These are phyloP conservation scores for Laothoe populi DNA, from an alignment of 2,888 invertebrate genomes.

Conservation along the genomic window DNA sequence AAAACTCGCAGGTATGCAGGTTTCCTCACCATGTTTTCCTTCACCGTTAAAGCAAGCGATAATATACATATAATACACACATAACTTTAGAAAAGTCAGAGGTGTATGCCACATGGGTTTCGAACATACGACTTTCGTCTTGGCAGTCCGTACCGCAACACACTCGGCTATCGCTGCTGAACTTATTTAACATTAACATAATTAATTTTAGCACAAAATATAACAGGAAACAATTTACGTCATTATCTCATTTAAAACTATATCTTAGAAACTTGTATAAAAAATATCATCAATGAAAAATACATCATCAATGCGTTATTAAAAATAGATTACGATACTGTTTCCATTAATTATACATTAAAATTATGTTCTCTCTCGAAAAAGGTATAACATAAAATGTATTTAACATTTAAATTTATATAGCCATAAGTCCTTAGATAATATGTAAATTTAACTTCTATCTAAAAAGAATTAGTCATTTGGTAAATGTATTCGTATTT, in stretches of 20 bases:
- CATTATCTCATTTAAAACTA: neutral
- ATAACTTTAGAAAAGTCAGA: too few species aligned
- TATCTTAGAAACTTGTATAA: neutral
- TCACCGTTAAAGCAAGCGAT: too few species aligned
- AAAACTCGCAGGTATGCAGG: too few species aligned
- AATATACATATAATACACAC: too few species aligned
- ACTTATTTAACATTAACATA: too few species aligned
- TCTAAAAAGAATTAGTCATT: neutral
- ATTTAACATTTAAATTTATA: neutral
- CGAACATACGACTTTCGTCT: too few species aligned
- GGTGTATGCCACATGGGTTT: too few species aligned
- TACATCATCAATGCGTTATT: neutral
- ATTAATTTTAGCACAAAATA: too few species aligned
- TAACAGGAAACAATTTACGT: too few species aligned
- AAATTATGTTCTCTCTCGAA: neutral
- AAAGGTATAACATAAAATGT: neutral
- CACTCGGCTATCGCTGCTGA: too few species aligned
- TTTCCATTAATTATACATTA: neutral
- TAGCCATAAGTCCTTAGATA: neutral
- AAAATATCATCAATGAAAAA: neutral
- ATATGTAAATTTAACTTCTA: neutral
- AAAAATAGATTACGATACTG: neutral
- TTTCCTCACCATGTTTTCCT: too few species aligned
- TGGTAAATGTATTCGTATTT: neutral
- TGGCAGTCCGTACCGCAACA: too few species aligned